Base-by-base conservation (phyloP, 23 tunicate genomes). In the Diplosoma virens region DNA sequence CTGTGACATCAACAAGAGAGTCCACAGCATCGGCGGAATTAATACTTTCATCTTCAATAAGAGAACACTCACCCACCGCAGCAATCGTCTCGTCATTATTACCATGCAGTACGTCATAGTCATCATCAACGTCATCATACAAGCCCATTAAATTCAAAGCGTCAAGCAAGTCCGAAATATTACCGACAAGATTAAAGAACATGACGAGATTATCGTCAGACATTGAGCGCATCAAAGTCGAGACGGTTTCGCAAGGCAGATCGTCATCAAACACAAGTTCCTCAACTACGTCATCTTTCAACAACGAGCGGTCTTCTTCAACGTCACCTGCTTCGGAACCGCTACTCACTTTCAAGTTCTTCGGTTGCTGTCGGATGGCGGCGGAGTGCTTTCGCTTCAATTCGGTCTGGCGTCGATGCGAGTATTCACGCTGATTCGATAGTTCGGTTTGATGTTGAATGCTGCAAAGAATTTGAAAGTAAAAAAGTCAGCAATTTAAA, bases 401-500 rank as follows among this genome's bases (percentile, higher is more conserved):
- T 29, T 85, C 92, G 26, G 54, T 69, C 73, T 85, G 87, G 1
- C 92, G 74, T 17, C 92, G 79, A 31, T 81, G 82, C 5, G 97
- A 92, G 37, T 92, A 92, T 81, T 92, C 97, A 61, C 55, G 70
- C 60, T 92, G 97, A 69, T 92, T 92, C 6, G 92, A 81, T 17
- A 92, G 67, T 66, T 92, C 97, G 1, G 92, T 92, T 55, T 85
- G 92, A 65, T 92, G 97, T 53, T 85, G 97, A 33, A 92, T 85
- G 59, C 97, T 92, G 50, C 1, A 64, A 58, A 37, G 0, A 31
- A 61, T 26, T 9, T 14, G 14, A 7, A 14, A 14, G 11, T 41
- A 41, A 9, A 41, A n/a, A n/a, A n/a, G n/a, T n/a, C n/a, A n/a
- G n/a, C n/a, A n/a, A n/a, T n/a, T n/a, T n/a, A n/a, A n/a, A n/a